Base-by-base conservation (phyloP, 2,113 vertebrate species). In the Salvelinus alpinus region DNA sequence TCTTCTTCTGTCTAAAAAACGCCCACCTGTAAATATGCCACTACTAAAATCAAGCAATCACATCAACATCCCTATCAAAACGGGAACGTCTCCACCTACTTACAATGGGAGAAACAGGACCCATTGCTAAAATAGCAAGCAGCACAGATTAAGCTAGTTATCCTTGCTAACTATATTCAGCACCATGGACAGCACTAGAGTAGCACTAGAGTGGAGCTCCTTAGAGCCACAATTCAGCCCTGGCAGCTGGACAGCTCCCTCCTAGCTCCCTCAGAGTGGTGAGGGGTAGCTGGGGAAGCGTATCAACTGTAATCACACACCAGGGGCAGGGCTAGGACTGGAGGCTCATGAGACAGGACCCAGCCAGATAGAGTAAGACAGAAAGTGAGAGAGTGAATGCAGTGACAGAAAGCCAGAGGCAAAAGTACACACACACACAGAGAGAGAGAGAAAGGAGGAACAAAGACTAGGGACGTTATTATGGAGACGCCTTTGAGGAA, bases 221-320 rank as follows among this genome's bases (percentile, higher is more conserved):
- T 65, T 4, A 65, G 25, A 16, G 65, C 5, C 16, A 31, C 65
- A 67, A 13, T 67, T 67, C 65, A 67, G 29, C 14, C 34, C 29
- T 67, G 65, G 27, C 27, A 20, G 13, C 27, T 31, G 65, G 65
- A 67, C 65, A 67, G 65, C 65, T 67, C 65, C 29, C 65, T 67
- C 29, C 25, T 25, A 14, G 5, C 16, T 27, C 16, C 16, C 65
- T 5, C 65, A 20, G 65, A 31, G 65, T 20, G 13, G 65, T 18
- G 29, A 65, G 25, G 12, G 25, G 64, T 24, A 65, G 25, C 65
- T 67, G 65, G 25, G 27, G 29, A 9, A 31, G 65, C 65, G 27
- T 27, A 18, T 67, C 13, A 16, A 67, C 27, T 38, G 38, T 38
- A 38, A 44, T 11, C 38, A 44, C 38, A 44, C 38, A 44, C 9